These are phyloP conservation scores for Tympanuchus pallidicinctus DNA, from an alignment of 2,113 vertebrate genomes.

Conservation along the genomic window DNA sequence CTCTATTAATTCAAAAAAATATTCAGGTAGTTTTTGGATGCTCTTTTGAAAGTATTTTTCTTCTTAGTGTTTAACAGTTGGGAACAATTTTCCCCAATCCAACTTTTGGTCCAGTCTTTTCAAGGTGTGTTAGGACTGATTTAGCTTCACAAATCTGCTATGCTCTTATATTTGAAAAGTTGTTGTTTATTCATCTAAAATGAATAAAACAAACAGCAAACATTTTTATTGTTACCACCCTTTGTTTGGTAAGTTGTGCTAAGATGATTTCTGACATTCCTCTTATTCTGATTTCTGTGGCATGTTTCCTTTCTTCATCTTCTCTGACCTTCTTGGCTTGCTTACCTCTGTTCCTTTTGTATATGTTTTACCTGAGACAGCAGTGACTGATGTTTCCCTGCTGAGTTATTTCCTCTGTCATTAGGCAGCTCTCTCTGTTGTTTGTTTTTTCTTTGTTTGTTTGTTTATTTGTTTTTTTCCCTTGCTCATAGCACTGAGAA, in stretches of 20 bases:
- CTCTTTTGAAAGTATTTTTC: background rate
- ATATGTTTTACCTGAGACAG: no score
- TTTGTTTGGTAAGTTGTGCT: background rate
- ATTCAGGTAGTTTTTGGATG: background rate
- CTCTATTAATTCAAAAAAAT: background rate
- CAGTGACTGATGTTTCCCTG: no score
- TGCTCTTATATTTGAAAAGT: background rate
- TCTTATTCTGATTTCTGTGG: background rate
- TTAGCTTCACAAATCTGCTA: background rate
- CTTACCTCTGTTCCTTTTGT: background rate
- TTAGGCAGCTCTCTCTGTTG: no score
- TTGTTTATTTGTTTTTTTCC: no score
- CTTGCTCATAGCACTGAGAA: no score
- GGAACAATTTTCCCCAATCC: background rate
- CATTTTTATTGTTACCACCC: background rate
- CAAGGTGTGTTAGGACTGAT: background rate
- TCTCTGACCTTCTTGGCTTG: background rate
- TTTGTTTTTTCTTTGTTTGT: no score
- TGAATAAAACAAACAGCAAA: background rate
- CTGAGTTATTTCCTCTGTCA: no score
- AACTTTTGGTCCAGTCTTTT: background rate
- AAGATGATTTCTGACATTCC: background rate
- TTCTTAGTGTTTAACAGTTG: background rate
- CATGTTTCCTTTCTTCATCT: background rate
- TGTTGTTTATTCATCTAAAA: background rate